phyloP scores from a whole-genome alignment of 1,140 invertebrate species.

The Atta texana region DNA sequence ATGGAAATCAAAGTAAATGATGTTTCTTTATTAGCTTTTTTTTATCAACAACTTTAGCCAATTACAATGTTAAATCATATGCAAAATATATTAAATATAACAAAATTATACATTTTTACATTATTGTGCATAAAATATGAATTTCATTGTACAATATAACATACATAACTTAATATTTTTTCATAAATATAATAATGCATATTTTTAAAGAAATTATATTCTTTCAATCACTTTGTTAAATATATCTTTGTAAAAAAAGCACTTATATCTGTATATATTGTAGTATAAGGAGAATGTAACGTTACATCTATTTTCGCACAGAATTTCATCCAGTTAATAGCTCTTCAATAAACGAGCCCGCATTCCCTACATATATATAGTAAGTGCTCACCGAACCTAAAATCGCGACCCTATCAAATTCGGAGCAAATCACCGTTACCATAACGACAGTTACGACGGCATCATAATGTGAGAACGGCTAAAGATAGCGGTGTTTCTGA shows the following conservation, averaged over 20 bases:
- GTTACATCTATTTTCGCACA: not conserved
- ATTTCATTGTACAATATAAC: not conserved
- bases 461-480: slow-evolving; percentile 1
- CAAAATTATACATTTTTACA: not conserved
- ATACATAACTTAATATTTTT: not conserved
- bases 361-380: not conserved
- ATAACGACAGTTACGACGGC: slow-evolving; percentile 18
- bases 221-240: not conserved
- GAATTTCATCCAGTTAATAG: slow-evolving; percentile 2
- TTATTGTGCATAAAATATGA: not conserved
- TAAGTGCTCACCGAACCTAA: not conserved
- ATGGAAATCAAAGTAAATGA: not conserved
- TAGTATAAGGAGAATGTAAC: not conserved
- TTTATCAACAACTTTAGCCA: not conserved
- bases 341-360: not conserved
- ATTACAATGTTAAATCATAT: not conserved
- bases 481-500: slow-evolving; percentile 27
- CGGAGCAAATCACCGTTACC: slow-evolving; percentile 20
- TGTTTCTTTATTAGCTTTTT: not conserved
- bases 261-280: not conserved
- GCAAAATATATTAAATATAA: not conserved
- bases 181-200: not conserved
- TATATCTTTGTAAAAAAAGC: not conserved
- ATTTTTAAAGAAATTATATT: not conserved
- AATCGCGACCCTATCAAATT: slow-evolving; percentile 42